Conservation (phyloP, 1,140 invertebrate genomes). For the Pachypsylla venusta region DNA sequence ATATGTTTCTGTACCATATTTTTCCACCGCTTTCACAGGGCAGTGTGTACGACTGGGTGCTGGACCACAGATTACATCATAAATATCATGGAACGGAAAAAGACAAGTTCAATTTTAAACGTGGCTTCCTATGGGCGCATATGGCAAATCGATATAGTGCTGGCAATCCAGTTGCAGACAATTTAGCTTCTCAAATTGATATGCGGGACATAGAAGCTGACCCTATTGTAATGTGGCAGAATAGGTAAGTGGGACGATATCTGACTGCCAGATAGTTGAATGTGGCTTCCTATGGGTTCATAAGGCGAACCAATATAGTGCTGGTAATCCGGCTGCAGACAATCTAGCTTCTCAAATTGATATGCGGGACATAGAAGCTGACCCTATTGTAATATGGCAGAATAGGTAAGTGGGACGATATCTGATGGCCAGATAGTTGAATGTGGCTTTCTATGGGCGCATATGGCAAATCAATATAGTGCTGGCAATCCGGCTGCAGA, state of each 20-base stretch:
- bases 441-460: constrained; percentile 75
- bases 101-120: constrained; percentile 76
- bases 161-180: constrained; percentile 53
- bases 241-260: constrained; percentile 37
- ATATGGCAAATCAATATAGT: constrained; percentile 43
- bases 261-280: too few relatives aligned
- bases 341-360: constrained; percentile 56
- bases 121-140: constrained; percentile 76
- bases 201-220: constrained; percentile 72
- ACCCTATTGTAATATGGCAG: constrained; percentile 76
- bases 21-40: constrained; percentile 37
- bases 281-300: constrained; percentile 79
- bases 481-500: constrained; percentile 55
- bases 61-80: constrained; percentile 79
- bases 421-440: too few relatives aligned
- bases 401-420: constrained; percentile 38
- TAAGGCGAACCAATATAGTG: constrained; percentile 39
- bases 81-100: constrained; percentile 70
- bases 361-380: constrained; percentile 65
- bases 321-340: constrained; percentile 54
- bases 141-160: constrained; percentile 40
- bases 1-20: not conserved
- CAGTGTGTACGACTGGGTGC: constrained; percentile 58
- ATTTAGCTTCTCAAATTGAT: constrained; percentile 55
- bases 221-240: constrained; percentile 71